Percentiles rank a stretch among this genome's conserved stretches.
Conservation (phyloP, 2,888 invertebrate genomes). For the Eumerus sabulonum region DNA sequence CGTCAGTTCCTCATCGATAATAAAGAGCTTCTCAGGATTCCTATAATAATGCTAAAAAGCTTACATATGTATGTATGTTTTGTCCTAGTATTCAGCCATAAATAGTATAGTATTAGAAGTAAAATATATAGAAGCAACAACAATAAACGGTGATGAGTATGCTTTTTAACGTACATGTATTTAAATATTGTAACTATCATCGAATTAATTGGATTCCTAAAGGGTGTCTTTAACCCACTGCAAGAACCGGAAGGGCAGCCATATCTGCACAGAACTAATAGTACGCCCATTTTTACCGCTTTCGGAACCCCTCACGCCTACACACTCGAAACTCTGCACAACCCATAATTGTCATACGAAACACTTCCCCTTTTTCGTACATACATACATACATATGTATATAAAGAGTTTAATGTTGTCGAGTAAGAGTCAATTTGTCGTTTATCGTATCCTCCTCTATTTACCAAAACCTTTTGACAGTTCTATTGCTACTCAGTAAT, state of each 20-base stretch:
- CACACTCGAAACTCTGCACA: background rate
- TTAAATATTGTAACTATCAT: too few relatives aligned
- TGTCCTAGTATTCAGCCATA: too few relatives aligned
- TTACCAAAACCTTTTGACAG: conserved; percentile 50
- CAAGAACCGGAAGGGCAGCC: conserved; percentile 26
- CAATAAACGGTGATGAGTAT: too few relatives aligned
- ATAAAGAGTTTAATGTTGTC: background rate
- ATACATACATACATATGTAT: background rate
- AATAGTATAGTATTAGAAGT: too few relatives aligned
- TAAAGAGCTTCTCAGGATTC: too few relatives aligned
- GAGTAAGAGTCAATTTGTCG: conserved; percentile 27
- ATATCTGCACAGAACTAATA: conserved; percentile 5
- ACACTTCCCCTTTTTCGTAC: background rate
- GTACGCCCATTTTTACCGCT: conserved; percentile 32
- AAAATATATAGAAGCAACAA: too few relatives aligned
- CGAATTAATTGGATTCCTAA: too few relatives aligned
- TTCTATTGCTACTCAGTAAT: conserved; percentile 32
- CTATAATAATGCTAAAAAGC: too few relatives aligned
- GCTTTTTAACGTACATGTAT: too few relatives aligned
- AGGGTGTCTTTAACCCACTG: background rate
- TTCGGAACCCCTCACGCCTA: background rate
- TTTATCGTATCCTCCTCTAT: conserved; percentile 18
- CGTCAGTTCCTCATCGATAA: too few relatives aligned
- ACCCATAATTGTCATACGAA: conserved; percentile 38
- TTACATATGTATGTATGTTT: too few relatives aligned